Evolutionary conservation across 1,140 invertebrate genomes (phyloP).

Genomic region (Caenorhabditis latens): DNA sequence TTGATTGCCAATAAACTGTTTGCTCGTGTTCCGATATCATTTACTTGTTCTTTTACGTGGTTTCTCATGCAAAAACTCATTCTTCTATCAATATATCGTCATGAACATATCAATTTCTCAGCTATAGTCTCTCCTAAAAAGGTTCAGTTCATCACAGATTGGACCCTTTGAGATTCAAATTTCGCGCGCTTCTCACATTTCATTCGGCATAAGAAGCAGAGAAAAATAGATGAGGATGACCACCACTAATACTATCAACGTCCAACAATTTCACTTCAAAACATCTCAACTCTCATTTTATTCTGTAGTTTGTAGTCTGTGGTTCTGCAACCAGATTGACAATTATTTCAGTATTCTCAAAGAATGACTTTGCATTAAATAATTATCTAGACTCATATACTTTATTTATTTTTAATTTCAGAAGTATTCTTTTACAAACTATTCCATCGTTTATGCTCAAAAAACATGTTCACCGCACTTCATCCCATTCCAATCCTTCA

Average conservation of each 20-base stretch:
- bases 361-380: no score
- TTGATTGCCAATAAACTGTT: constrained; percentile 14
- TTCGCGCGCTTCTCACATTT: constrained; percentile 51
- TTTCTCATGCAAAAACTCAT: neutral
- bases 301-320: no score
- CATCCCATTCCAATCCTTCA: no score
- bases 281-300: no score
- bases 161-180: constrained; percentile 42
- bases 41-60: neutral
- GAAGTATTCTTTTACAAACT: no score
- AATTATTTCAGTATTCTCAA: no score
- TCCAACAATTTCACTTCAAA: neutral
- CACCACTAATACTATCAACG: constrained; percentile 18
- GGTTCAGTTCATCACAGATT: constrained; percentile 21
- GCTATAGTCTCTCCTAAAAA: neutral
- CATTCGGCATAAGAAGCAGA: neutral
- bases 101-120: neutral
- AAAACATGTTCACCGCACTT: no score
- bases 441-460: no score
- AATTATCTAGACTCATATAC: no score
- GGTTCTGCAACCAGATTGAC: no score
- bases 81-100: neutral
- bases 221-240: neutral
- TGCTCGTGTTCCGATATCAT: constrained; percentile 27
- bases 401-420: no score